Percentiles rank a stretch among this genome's conserved stretches.
Evolutionary conservation across 2,113 vertebrate species (phyloP).

Genomic region (Caranx ignobilis): DNA sequence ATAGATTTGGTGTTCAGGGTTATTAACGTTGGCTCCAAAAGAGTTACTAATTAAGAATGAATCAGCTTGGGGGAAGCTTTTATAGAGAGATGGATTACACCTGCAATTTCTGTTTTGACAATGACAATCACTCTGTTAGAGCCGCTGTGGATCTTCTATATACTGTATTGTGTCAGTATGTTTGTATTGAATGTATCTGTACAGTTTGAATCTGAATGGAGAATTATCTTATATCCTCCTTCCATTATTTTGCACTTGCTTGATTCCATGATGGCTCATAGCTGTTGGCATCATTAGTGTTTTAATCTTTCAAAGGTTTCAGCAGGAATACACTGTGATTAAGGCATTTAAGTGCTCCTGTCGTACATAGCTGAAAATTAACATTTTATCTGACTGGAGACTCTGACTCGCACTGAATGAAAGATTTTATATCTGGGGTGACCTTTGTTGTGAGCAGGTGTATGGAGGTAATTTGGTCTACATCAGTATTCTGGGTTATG

Average conservation of each 20-base stretch:
- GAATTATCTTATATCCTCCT: neutral
- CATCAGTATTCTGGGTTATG: constrained; percentile 20
- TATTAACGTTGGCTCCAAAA: neutral
- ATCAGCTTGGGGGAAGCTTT: neutral
- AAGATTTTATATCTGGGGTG: constrained; percentile 22
- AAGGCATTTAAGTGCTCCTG: neutral
- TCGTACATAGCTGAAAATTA: neutral
- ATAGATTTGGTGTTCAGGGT: neutral
- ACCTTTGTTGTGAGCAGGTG: constrained; percentile 28
- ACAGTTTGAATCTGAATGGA: neutral
- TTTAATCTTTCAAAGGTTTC: neutral
- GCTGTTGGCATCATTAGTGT: neutral
- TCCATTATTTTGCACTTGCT: neutral
- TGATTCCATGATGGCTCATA: neutral
- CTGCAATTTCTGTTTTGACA: neutral
- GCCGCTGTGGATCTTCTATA: neutral
- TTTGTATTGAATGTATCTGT: neutral
- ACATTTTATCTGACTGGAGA: neutral
- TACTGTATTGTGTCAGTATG: neutral
- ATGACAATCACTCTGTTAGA: neutral
- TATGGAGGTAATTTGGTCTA: constrained; percentile 10
- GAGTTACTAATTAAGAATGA: neutral
- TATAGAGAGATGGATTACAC: neutral
- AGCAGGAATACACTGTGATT: neutral
- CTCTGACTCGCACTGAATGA: neutral